These are phyloP conservation scores for Equus quagga DNA, from an alignment of 2,113 vertebrate genomes.

Conservation along the genomic window DNA sequence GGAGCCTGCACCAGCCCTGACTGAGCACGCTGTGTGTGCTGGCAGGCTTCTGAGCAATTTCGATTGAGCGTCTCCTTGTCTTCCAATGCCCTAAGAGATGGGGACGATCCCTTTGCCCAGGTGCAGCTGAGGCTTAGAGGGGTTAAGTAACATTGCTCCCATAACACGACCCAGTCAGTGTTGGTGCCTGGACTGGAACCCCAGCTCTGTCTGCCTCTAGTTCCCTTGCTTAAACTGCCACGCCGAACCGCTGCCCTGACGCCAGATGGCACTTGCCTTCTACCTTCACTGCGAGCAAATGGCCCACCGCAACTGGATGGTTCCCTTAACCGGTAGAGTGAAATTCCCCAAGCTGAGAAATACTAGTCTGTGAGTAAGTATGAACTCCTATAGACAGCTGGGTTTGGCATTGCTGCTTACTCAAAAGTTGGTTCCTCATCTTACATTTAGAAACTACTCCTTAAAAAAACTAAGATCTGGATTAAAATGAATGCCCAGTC, in stretches of 20 bases:
- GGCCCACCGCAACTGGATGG: neutral
- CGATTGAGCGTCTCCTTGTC: neutral
- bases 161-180: neutral
- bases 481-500: conserved; percentile 61
- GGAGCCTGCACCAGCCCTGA: neutral
- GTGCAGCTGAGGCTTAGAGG: neutral
- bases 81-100: neutral
- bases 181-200: neutral
- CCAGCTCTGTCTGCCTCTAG: neutral
- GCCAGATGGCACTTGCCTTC: neutral
- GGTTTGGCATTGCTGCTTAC: conserved; percentile 44
- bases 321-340: neutral
- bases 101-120: neutral
- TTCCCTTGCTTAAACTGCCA: neutral
- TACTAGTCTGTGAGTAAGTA: conserved; percentile 8
- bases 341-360: neutral
- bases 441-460: conserved; percentile 54
- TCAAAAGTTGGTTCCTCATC: neutral
- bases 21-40: accelerated
- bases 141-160: neutral
- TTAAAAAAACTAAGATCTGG: conserved; percentile 39
- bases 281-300: neutral
- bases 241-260: neutral
- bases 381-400: neutral
- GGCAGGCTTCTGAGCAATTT: neutral